These are phyloP conservation scores for Calliopum simillimum DNA, from an alignment of 2,888 invertebrate species.

Conservation along the genomic window DNA sequence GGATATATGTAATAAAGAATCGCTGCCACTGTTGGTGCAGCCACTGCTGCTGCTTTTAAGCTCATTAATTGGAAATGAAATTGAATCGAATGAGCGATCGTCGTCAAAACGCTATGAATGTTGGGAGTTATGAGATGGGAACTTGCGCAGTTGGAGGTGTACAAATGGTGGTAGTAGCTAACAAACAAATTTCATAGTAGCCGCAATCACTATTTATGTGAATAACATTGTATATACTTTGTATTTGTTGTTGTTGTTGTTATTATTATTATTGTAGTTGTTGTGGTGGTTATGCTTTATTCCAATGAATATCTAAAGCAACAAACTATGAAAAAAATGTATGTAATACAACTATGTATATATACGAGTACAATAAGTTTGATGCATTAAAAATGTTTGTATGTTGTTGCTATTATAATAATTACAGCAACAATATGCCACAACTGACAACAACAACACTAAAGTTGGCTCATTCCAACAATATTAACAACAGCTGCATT, in stretches of 20 bases:
- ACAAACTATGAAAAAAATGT: neutral
- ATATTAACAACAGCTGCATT: conserved; percentile 14
- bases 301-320: conserved; percentile 6
- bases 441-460: neutral
- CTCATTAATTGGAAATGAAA: conserved; percentile 41
- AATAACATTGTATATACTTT: neutral
- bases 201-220: neutral
- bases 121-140: neutral
- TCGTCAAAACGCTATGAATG: neutral
- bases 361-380: too few species aligned
- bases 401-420: conserved; percentile 18
- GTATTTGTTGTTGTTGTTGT: conserved; percentile 1
- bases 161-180: conserved; percentile 6
- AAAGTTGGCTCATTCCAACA: conserved; percentile 13
- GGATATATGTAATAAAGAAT: neutral
- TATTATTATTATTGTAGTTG: too few species aligned
- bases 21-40: conserved; percentile 53
- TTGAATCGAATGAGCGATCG: conserved; percentile 30
- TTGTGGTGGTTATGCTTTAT: conserved; percentile 13
- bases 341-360: too few species aligned
- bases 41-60: conserved; percentile 29
- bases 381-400: neutral
- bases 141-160: neutral
- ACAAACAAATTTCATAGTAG: neutral
- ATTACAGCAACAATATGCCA: conserved; percentile 22